These are phyloP conservation scores for Psittacus erithacus DNA, from an alignment of 2,113 vertebrate species.

Conservation along the genomic window DNA sequence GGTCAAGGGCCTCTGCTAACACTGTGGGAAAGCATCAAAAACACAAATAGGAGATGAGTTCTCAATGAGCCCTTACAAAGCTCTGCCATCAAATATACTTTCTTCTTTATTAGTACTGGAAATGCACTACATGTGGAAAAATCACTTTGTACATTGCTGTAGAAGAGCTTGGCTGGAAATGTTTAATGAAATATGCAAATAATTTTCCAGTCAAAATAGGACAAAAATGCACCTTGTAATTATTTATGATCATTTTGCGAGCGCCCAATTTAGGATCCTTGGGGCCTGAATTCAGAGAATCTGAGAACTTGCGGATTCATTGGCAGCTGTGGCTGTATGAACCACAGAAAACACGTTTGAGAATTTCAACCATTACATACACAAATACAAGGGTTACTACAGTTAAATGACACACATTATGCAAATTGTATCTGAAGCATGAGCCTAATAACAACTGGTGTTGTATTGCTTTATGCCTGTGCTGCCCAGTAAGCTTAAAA, in stretches of 20 bases:
- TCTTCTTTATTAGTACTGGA: slow-evolving; percentile 6
- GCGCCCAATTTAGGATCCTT: not conserved
- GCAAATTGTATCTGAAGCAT: not conserved
- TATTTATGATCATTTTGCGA: not conserved
- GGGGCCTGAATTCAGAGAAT: not conserved
- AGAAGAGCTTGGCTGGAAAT: not conserved
- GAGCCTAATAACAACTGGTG: not conserved
- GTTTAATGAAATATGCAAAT: not conserved
- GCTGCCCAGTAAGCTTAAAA: not conserved
- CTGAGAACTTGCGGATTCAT: not conserved
- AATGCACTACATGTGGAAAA: not conserved
- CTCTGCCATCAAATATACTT: not conserved
- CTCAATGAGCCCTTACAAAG: not conserved
- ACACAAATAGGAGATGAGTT: not conserved
- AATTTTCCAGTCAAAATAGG: not conserved
- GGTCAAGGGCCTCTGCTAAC: not conserved
- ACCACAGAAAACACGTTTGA: not conserved
- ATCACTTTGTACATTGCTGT: not conserved
- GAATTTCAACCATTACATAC: not conserved
- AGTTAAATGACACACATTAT: not conserved
- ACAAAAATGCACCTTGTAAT: not conserved
- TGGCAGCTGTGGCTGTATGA: not conserved
- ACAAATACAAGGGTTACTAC: not conserved
- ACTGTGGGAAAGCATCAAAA: not conserved
- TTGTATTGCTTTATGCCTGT: not conserved